phyloP scores from a whole-genome alignment of 2,113 vertebrate genomes.

The Polypterus bichir region DNA sequence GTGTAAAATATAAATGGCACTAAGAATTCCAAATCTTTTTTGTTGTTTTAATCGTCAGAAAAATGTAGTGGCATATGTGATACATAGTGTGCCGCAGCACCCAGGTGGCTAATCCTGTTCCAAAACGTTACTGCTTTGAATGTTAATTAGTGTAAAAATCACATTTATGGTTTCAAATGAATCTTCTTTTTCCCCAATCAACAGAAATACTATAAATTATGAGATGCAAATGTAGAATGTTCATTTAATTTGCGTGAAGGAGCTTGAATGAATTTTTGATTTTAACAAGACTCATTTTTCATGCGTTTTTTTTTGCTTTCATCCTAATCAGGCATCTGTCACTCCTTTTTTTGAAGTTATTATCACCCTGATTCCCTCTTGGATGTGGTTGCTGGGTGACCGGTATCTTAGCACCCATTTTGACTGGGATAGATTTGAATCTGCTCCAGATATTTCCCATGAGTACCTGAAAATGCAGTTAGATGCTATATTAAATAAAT shows the following conservation, averaged over 20 bases:
- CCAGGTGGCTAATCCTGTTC: slow-evolving; percentile 87
- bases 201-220: slow-evolving; percentile 57
- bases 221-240: slow-evolving; percentile 63
- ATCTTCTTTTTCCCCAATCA: slow-evolving; percentile 51
- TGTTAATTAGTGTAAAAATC: slow-evolving; percentile 56
- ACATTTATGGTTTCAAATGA: slow-evolving; percentile 39
- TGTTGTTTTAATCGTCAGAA: slow-evolving; percentile 35
- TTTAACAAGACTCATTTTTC: slow-evolving; percentile 93
- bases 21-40: too few species aligned
- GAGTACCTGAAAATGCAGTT: slow-evolving; percentile 99
- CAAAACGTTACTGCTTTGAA: slow-evolving; percentile 63
- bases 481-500: slow-evolving; percentile 97
- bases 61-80: slow-evolving; percentile 64
- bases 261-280: slow-evolving; percentile 91
- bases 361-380: slow-evolving; percentile 97
- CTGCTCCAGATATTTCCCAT: slow-evolving; percentile 99
- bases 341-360: slow-evolving; percentile 99
- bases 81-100: slow-evolving; percentile 65
- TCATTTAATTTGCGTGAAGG: slow-evolving; percentile 94
- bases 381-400: slow-evolving; percentile 99
- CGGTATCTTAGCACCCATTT: slow-evolving; percentile 99
- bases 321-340: slow-evolving; percentile 99
- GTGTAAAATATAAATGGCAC: too few species aligned
- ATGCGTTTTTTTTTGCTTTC: slow-evolving; percentile 70
- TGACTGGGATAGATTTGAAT: slow-evolving; percentile 99